These are phyloP conservation scores for Syrrhaptes paradoxus DNA, from an alignment of 2,113 vertebrate genomes.

Conservation along the genomic window DNA sequence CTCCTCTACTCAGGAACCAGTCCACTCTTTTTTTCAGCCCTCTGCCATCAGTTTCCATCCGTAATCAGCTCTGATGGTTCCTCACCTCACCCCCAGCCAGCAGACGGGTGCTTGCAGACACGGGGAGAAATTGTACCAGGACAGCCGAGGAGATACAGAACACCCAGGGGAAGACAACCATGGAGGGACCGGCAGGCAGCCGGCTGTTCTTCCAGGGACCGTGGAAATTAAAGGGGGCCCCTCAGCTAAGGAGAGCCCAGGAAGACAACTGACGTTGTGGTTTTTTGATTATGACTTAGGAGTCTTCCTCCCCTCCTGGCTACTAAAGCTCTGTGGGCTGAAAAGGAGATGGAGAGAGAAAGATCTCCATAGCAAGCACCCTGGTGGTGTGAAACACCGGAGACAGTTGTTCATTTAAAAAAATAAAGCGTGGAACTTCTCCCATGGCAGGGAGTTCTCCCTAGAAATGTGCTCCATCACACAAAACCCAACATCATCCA, in stretches of 20 bases:
- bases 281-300: neutral
- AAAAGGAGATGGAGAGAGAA: neutral
- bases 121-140: neutral
- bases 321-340: neutral
- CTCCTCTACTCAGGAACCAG: neutral
- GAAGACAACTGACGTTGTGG: neutral
- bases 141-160: neutral
- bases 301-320: neutral
- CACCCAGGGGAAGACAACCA: neutral
- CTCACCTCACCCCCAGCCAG: neutral
- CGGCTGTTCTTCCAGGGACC: neutral
- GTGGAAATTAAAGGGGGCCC: neutral
- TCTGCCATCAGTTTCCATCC: neutral
- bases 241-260: neutral
- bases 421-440: neutral
- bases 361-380: neutral
- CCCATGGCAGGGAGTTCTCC: neutral
- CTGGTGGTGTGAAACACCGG: neutral
- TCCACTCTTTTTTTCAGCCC: neutral
- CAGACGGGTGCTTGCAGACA: neutral
- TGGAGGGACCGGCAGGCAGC: neutral
- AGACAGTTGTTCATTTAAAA: neutral
- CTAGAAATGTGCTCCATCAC: neutral
- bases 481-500: neutral
- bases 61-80: neutral